Base-by-base conservation (phyloP, 2,113 vertebrate species). In the Aspidoscelis tigris region DNA sequence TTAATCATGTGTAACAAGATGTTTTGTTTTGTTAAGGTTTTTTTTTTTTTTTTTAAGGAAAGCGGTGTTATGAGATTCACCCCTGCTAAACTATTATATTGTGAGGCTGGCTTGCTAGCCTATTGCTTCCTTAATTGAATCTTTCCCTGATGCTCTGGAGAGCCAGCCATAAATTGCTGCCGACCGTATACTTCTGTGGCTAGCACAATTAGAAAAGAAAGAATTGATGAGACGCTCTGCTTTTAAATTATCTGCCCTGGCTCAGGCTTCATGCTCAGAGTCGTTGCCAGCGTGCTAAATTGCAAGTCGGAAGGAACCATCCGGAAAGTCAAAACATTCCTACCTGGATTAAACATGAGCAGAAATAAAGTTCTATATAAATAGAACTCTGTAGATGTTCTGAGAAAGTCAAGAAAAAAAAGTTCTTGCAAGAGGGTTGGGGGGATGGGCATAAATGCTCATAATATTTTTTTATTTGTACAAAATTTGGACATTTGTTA, bases 121-220 rank as follows among this genome's bases (percentile, higher is more conserved):
- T 70, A 70, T 78, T 43, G 24, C 33, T 81, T 61, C 77, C 70
- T 79, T 88, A 43, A 85, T 87, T 86, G 78, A 74, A 70, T 77
- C 50, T 86, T 85, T 33, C 33, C 33, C 71, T 55, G 43, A 86
- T 61, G 66, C 43, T 86, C 70, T n/a, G 39, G 26, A 84, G 50
- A 82, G 53, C 61, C 73, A 0, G n/a, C 22, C 68, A 65, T 73
- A 44, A 64, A 85, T 86, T 70, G 76, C 77, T 74, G 18, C 41
- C 75, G 43, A 72, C 2, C 43, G 5, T 66, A 61, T 69, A 82
- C 47, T 71, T 20, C 70, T 81, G 73, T 41, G 66, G 9, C 82
- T 50, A 79, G 21, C 33, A 83, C 41, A 86, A 83, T 81, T 83
- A 74, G 83, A 84, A 65, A 53, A 80, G 64, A 80, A 79, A 61